Evolutionary conservation across 2,888 invertebrate genomes (phyloP), one percentile per base, ranked within the genome.

Genomic region (Nesidiocoris tenuis): DNA sequence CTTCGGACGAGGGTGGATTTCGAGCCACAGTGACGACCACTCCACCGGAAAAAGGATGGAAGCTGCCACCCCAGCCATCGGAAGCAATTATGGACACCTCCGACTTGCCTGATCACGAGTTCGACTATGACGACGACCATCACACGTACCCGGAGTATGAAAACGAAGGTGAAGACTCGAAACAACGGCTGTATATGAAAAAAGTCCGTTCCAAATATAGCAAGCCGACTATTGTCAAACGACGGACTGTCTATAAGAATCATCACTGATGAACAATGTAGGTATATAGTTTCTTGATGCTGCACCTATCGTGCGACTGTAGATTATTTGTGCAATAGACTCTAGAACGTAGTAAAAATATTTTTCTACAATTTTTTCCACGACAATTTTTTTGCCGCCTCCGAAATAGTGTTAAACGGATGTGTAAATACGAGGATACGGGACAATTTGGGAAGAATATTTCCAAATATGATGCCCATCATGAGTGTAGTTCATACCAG

Each of bases 1-100:
- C 88, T 0, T 91, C 92, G 12, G 91, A 91, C 83, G 87, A 89
- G 68, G 86, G 90, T 81, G 92, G 92, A 55, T 92, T 92, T 85
- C 89, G 89, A 85, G 91, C 85, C n/a, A 83, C 78, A n/a, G 77
- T 78, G 18, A 75, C 77, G 54, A 56, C 72, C 21, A 78, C 72
- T 18, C 78, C 78, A 0, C 71, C 78, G 25, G 61, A 71, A 56
- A 16, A 25, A 1, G 71, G 71, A 0, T 71, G 71, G 71, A 25
- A 17, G 23, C 71, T 71, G 25, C 71, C 71, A 0, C 71, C 71
- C 9, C 71, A 71, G 61, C 71, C 71, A 1, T 18, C 22, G 18
- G 59, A 39, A 39, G 39, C 5, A 39, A 39, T 12, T 3, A 39
- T 39, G 5, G 39, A 7, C 39, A 39, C 39, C 12, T 7, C 3